A percentile compares a stretch with the other conserved stretches of the same genome.
Evolutionary conservation across 2,113 vertebrate genomes (phyloP).

Genomic region (Anhinga rufa): DNA sequence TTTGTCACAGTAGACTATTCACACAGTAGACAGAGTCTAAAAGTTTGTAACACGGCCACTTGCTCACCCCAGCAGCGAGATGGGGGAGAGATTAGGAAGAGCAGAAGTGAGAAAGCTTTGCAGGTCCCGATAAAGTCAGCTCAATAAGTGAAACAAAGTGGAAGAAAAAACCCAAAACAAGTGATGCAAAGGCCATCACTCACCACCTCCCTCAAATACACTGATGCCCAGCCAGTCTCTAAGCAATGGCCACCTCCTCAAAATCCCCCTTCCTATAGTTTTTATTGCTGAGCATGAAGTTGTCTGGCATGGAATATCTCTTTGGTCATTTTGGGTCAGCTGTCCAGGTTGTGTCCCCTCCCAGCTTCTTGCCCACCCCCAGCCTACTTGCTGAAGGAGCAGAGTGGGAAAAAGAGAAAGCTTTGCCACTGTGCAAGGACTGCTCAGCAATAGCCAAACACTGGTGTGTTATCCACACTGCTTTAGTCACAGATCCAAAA

Average conservation of each 20-base stretch:
- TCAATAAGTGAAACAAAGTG: neutral
- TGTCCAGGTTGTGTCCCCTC: neutral
- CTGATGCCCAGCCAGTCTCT: neutral
- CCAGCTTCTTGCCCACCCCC: neutral
- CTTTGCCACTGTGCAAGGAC: neutral
- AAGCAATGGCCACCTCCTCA: neutral
- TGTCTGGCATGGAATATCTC: neutral
- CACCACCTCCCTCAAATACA: neutral
- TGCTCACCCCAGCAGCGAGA: fast-evolving
- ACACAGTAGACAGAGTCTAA: neutral
- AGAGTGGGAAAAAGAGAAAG: neutral
- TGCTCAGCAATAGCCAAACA: neutral
- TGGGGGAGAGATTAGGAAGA: neutral
- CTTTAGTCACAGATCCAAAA: neutral
- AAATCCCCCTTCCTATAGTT: neutral
- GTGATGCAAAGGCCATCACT: neutral
- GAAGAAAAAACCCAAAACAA: neutral
- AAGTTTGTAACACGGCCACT: neutral
- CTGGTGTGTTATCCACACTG: neutral
- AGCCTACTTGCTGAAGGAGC: neutral
- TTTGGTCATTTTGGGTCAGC: neutral
- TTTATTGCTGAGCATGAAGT: neutral
- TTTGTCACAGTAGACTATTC: neutral
- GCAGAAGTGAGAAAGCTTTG: neutral
- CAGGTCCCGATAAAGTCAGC: neutral